phyloP scores from a whole-genome alignment of 2,797 vertebrate genomes.

The Rhynchotus rufescens region DNA sequence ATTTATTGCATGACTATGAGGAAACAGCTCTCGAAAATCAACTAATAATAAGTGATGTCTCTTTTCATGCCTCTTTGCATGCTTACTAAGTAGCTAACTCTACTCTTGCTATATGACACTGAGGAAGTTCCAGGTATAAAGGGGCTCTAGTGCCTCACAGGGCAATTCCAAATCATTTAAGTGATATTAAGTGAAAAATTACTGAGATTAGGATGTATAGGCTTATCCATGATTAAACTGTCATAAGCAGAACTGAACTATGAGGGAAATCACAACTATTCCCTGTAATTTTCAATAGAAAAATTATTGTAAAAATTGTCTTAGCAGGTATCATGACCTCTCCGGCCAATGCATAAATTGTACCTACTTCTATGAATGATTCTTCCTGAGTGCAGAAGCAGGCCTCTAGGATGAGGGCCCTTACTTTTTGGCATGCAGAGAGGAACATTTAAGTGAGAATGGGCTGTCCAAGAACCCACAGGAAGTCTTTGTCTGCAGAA shows the following conservation, averaged over 20 bases:
- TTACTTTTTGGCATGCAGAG: neutral
- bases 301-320: neutral
- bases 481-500: neutral
- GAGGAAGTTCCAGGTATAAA: neutral
- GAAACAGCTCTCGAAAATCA: neutral
- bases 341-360: neutral
- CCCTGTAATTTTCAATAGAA: neutral
- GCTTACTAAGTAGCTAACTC: neutral
- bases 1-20: neutral
- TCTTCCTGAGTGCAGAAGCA: neutral
- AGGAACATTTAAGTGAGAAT: neutral
- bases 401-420: neutral
- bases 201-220: fast-evolving
- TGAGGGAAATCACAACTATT: neutral
- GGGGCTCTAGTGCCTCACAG: neutral
- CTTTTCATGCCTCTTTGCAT: neutral
- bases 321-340: neutral
- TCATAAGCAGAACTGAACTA: neutral
- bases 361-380: neutral
- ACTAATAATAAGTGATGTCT: neutral
- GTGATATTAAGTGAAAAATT: neutral
- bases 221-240: neutral
- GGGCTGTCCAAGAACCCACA: neutral
- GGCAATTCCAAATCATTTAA: neutral
- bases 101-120: neutral